phyloP scores from a whole-genome alignment of 2,797 vertebrate species.

The Acipenser oxyrinchus region DNA sequence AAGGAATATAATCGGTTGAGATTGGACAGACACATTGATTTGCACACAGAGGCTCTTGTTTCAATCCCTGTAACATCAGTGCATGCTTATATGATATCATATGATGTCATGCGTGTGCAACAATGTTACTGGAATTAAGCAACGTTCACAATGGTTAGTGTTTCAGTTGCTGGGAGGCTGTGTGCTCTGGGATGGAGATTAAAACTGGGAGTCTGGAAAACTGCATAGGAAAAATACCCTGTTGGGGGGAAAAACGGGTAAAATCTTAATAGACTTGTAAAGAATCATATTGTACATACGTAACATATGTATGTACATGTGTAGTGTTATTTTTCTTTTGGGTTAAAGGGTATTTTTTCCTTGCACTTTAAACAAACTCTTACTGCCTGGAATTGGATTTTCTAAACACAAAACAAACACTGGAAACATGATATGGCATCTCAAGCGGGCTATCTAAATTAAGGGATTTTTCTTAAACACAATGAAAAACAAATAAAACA shows the following conservation, averaged over 20 bases:
- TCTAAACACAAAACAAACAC: conserved; percentile 54
- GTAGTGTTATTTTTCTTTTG: conserved; percentile 47
- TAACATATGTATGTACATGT: too few species aligned
- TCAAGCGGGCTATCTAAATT: conserved; percentile 68
- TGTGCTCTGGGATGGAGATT: too few species aligned
- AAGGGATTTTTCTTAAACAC: conserved; percentile 15
- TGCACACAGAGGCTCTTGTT: conserved; percentile 50
- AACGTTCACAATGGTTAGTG: too few species aligned
- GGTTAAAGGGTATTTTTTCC: conserved; percentile 42
- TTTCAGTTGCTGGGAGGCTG: too few species aligned
- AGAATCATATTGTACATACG: too few species aligned
- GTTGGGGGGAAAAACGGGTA: too few species aligned
- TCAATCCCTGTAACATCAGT: conserved; percentile 71
- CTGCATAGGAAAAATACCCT: too few species aligned
- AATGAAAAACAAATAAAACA: neutral
- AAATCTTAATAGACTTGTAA: too few species aligned
- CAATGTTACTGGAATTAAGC: too few species aligned
- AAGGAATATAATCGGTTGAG: conserved; percentile 46
- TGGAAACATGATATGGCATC: conserved; percentile 64
- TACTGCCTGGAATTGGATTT: conserved; percentile 62
- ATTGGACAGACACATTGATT: conserved; percentile 66
- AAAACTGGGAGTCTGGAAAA: too few species aligned
- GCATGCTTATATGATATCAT: conserved; percentile 15
- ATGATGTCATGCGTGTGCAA: too few species aligned
- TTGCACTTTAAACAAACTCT: conserved; percentile 56